These are phyloP conservation scores for Holcopasites calliopsidis DNA, from an alignment of 1,140 invertebrate genomes.

Conservation along the genomic window DNA sequence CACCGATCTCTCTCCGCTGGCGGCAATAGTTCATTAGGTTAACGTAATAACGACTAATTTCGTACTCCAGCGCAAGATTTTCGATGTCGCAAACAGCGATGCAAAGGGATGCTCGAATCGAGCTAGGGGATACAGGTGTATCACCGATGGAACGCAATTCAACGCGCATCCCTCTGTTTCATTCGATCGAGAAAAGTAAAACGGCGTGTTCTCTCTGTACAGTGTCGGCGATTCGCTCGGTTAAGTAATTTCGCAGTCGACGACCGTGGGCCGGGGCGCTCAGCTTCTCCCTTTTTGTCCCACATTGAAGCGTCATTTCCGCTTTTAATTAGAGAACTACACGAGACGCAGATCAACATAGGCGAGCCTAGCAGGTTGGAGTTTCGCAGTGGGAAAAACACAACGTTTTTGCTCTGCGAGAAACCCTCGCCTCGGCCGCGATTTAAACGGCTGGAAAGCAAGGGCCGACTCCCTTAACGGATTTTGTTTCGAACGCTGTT, in stretches of 20 bases:
- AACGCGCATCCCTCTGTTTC: constrained; percentile 40
- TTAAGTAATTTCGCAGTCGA: constrained; percentile 48
- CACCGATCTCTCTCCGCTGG: too few species aligned
- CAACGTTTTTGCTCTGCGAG: not conserved
- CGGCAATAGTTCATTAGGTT: too few species aligned
- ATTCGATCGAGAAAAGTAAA: constrained; percentile 50
- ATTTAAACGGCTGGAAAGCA: not conserved
- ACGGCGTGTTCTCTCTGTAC: not conserved
- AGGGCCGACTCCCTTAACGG: not conserved
- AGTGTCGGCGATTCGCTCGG: constrained; percentile 27
- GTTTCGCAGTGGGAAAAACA: not conserved
- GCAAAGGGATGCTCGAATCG: not conserved
- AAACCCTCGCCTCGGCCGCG: not conserved
- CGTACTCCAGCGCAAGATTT: too few species aligned
- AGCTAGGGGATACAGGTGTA: too few species aligned
- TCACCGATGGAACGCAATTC: too few species aligned
- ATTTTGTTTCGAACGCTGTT: too few species aligned
- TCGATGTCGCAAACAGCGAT: not conserved
- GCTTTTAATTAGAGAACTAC: constrained; percentile 37
- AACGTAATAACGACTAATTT: too few species aligned
- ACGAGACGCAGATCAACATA: not conserved
- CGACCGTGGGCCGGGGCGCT: not conserved
- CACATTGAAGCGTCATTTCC: not conserved
- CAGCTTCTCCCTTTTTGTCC: not conserved
- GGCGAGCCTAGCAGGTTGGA: not conserved